Conservation (phyloP, 2,797 vertebrate genomes). For the Anguilla marmorata region DNA sequence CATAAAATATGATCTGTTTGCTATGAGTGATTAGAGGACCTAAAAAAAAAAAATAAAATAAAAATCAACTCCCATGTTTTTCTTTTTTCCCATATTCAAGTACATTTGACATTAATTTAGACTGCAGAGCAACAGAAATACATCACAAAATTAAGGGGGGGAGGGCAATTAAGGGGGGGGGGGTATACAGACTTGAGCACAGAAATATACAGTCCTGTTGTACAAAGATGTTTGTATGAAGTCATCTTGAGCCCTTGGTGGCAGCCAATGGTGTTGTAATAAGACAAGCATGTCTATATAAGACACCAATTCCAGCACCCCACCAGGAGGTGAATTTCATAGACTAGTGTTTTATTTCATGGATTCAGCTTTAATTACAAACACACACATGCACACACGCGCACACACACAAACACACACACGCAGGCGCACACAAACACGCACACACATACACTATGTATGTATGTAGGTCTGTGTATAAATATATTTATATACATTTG, state of each 20-base stretch:
- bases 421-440: neutral
- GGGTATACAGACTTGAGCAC: conserved; percentile 43
- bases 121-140: conserved; percentile 59
- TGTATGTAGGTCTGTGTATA: conserved; percentile 22
- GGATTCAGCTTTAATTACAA: conserved; percentile 29
- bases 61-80: conserved; percentile 59
- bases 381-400: neutral
- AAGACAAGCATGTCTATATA: conserved; percentile 28
- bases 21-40: conserved; percentile 42
- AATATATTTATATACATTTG: conserved; percentile 33
- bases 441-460: conserved; percentile 2
- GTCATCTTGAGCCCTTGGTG: conserved; percentile 54
- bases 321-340: conserved; percentile 38
- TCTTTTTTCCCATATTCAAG: conserved; percentile 68
- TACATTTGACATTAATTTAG: conserved; percentile 78
- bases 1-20: conserved; percentile 49
- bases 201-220: conserved; percentile 42
- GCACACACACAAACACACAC: neutral
- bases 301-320: conserved; percentile 46
- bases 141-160: conserved; percentile 45
- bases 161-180: conserved; percentile 24
- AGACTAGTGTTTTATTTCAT: conserved; percentile 36
- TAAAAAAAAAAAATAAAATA: conserved; percentile 23
- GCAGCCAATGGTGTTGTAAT: conserved; percentile 55
- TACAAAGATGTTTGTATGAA: conserved; percentile 64